A percentile compares a stretch with the other conserved stretches of the same genome.
These are phyloP conservation scores for Melanotus villosus DNA, from an alignment of 2,888 invertebrate genomes.

Conservation along the genomic window DNA sequence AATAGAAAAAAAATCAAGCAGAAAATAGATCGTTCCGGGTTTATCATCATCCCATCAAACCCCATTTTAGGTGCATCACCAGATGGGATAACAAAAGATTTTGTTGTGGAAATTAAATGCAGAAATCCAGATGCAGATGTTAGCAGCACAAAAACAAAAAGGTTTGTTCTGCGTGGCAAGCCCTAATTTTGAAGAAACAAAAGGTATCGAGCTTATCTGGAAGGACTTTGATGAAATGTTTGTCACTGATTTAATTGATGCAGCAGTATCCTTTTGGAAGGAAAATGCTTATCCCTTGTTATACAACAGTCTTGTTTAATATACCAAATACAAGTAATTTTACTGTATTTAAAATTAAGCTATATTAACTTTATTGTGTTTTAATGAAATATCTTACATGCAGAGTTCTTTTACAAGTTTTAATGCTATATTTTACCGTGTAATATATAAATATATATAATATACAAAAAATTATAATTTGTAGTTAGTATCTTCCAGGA, in stretches of 20 bases:
- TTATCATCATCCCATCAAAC: background rate
- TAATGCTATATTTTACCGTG: too few species aligned
- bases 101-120: conserved; percentile 35
- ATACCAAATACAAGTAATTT: background rate
- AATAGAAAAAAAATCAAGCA: conserved; percentile 3
- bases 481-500: too few species aligned
- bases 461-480: too few species aligned
- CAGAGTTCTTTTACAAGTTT: too few species aligned
- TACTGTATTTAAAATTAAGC: background rate
- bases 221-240: conserved; percentile 1
- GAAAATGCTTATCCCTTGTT: background rate
- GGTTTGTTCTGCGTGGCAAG: conserved; percentile 32
- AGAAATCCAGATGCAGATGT: conserved; percentile 41
- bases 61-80: conserved; percentile 33
- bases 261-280: conserved; percentile 3
- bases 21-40: conserved; percentile 8
- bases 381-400: too few species aligned
- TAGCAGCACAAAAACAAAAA: conserved; percentile 26
- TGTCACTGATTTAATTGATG: background rate
- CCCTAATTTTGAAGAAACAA: conserved; percentile 13
- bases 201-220: background rate
- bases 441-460: too few species aligned
- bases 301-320: background rate
- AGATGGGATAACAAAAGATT: conserved; percentile 21
- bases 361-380: background rate